These are phyloP conservation scores for Cyprinella venusta DNA, from an alignment of 2,797 vertebrate genomes.

Conservation along the genomic window DNA sequence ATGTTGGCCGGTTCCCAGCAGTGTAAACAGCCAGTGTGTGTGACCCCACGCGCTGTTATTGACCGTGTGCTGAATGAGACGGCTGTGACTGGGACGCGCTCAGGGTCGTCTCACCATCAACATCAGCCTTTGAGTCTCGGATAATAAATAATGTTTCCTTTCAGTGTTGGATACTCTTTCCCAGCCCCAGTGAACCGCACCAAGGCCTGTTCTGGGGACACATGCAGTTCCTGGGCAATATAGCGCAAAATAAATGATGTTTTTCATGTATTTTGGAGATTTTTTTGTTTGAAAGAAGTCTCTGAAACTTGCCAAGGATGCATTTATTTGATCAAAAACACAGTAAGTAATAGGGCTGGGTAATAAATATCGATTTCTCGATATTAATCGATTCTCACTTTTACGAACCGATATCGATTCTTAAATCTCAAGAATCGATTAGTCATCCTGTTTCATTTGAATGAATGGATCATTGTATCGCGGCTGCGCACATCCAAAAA, in stretches of 20 bases:
- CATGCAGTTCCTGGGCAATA: background rate
- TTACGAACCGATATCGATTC: too few species aligned
- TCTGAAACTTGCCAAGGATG: too few species aligned
- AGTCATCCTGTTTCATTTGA: too few species aligned
- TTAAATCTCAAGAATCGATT: too few species aligned
- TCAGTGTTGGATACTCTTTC: background rate
- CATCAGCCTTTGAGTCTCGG: background rate
- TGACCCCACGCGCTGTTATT: slow-evolving; percentile 21
- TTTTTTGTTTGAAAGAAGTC: too few species aligned
- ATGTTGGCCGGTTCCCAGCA: slow-evolving; percentile 11
- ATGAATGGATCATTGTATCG: too few species aligned
- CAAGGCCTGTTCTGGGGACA: background rate
- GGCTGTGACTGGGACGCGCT: background rate
- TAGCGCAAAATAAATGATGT: background rate
- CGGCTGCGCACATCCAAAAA: too few species aligned
- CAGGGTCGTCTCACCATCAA: slow-evolving; percentile 23
- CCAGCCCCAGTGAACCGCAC: background rate
- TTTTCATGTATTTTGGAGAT: background rate
- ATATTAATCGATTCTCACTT: too few species aligned
- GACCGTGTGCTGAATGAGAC: background rate
- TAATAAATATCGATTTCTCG: too few species aligned
- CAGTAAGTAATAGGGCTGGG: too few species aligned
- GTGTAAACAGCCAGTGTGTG: background rate
- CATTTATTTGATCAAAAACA: too few species aligned
- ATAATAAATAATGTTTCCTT: slow-evolving; percentile 17